A percentile compares a stretch with the other conserved stretches of the same genome.
These are phyloP conservation scores for Amaurobius ferox DNA, from an alignment of 2,888 invertebrate species.

Conservation along the genomic window DNA sequence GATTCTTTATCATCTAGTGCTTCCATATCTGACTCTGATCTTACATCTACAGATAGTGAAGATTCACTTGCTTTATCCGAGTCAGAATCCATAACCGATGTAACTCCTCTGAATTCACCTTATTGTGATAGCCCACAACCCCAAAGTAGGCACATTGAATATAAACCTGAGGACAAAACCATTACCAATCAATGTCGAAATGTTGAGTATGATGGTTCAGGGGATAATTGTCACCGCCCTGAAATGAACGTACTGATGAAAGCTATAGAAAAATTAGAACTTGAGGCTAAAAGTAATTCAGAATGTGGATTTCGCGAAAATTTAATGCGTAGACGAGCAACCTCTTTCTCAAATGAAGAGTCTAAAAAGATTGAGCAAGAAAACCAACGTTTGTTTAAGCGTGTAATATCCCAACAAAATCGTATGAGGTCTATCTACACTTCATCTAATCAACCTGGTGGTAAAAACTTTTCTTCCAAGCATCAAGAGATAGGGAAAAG, in stretches of 20 bases:
- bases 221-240: slow-evolving; percentile 6
- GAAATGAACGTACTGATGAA: slow-evolving; percentile 58
- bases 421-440: slow-evolving; percentile 42
- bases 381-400: slow-evolving; percentile 78
- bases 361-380: slow-evolving; percentile 78
- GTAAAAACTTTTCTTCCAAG: slow-evolving; percentile 8
- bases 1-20: slow-evolving; percentile 66
- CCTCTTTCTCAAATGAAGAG: slow-evolving; percentile 79
- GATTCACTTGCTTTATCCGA: slow-evolving; percentile 69
- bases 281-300: slow-evolving; percentile 27
- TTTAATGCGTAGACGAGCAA: slow-evolving; percentile 75
- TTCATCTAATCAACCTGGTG: slow-evolving; percentile 2
- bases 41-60: slow-evolving; percentile 55
- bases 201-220: slow-evolving; percentile 16
- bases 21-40: slow-evolving; percentile 62
- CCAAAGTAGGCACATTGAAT: slow-evolving; percentile 18
- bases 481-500: slow-evolving; percentile 35
- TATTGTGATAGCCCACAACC: slow-evolving; percentile 68
- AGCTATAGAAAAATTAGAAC: slow-evolving; percentile 61
- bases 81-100: slow-evolving; percentile 72
- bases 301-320: slow-evolving; percentile 1
- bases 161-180: slow-evolving; percentile 30
- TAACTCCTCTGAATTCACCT: slow-evolving; percentile 69
- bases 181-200: neutral
- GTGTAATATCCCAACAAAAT: slow-evolving; percentile 77